phyloP scores from a whole-genome alignment of 2,113 vertebrate genomes.

The Urocolius indicus region DNA sequence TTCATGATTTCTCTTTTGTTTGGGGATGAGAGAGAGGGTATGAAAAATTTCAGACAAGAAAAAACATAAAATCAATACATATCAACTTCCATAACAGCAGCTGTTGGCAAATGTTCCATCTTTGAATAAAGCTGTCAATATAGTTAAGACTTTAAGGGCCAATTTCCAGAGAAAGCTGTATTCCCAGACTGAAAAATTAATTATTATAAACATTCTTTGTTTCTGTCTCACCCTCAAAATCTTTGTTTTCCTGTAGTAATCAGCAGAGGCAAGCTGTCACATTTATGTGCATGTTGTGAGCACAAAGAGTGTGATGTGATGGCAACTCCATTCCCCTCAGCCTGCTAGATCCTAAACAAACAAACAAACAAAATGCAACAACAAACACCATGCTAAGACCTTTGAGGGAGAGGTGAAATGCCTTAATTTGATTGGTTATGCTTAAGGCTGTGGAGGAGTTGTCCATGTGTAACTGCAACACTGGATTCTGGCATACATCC shows the following conservation, averaged over 20 bases:
- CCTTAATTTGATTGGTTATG: neutral
- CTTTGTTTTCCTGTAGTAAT: neutral
- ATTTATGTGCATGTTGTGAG: neutral
- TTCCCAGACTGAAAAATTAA: slow-evolving; percentile 43
- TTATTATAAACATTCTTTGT: slow-evolving; percentile 31
- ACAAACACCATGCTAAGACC: neutral
- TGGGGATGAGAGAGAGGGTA: neutral
- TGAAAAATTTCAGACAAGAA: slow-evolving; percentile 33
- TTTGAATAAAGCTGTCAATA: slow-evolving; percentile 70
- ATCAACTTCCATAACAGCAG: slow-evolving; percentile 44
- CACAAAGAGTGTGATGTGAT: neutral
- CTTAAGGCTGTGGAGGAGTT: neutral
- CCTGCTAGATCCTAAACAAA: neutral
- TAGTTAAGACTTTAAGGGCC: slow-evolving; percentile 18
- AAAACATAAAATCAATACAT: slow-evolving; percentile 42
- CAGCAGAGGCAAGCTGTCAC: neutral
- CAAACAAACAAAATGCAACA: neutral
- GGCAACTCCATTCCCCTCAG: neutral
- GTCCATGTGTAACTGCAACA: neutral
- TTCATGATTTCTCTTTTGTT: slow-evolving; percentile 25
- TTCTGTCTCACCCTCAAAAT: neutral
- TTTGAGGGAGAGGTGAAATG: neutral
- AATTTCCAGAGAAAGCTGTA: slow-evolving; percentile 29
- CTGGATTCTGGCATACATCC: neutral
- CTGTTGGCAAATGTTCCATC: slow-evolving; percentile 10